Base-by-base conservation (phyloP, 2,113 vertebrate genomes). In the Callorhinus ursinus region DNA sequence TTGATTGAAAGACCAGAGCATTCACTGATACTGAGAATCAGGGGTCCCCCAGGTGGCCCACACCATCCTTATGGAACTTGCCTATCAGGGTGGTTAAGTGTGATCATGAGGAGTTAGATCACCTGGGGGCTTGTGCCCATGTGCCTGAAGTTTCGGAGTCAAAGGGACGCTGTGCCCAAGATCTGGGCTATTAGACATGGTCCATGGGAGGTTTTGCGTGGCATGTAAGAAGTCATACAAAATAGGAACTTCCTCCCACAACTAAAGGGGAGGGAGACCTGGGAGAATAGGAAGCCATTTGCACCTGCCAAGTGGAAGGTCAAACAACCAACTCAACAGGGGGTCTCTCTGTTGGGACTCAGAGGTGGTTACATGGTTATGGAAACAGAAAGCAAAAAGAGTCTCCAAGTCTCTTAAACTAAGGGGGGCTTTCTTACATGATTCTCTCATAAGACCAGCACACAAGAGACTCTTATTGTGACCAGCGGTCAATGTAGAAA, bases 1-100 rank as follows among this genome's bases (percentile, higher is more conserved):
- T 33, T 85, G 69, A 51, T 36, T 2, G 19, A 49, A 69, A 88
- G 53, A 33, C 49, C 36, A 61, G 61, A 55, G 16, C 2, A 3
- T 21, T 88, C 65, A 18, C 57, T 51, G 65, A 76, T 76, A 59
- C 80, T 53, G 42, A 59, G 53, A 49, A 4, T 3, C 11, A 33
- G 39, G 33, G 5, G 46, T 46, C 26, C 33, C 33, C 49, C 16
- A 26, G 46, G 59, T 53, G 69, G 16, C 36, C 57, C 31, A 28
- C 0, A 1, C 39, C 0, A 4, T 71, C 85, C 36, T 33, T 2
- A 19, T 36, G 65, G 33, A 61, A 8, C 33, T 36, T 0, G 0
- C 69, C n/a, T 57, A 7, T 24, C 12, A 7, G 28, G 26, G 24
- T 79, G 33, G 26, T 31, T 31, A 24, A 51, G 36, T 39, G 59